Evolutionary conservation across 2,797 vertebrate genomes (phyloP), one percentile per base, ranked within the genome.

Genomic region (Lagorchestes hirsutus): DNA sequence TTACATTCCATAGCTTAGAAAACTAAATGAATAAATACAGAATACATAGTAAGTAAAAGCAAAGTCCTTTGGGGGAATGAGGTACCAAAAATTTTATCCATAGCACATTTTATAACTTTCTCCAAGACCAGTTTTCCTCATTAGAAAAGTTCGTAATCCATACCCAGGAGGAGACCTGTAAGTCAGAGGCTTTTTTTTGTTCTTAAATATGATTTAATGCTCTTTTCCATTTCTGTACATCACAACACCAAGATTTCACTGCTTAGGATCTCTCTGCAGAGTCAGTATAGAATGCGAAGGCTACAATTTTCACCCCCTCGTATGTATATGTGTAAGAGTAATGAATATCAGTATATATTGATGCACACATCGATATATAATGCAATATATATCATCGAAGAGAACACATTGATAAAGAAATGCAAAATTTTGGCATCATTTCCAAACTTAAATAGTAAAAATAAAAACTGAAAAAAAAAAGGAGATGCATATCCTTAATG

Each of bases 121-220:
- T 62, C 59, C 12, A 62, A 14, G 29, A 62, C 2, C 29, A 31
- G 11, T 62, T 62, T 62, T 62, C 59, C 59, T 62, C 29, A 31
- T 5, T 34, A 62, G 27, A 58, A 58, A 62, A 62, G 31, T 62
- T 31, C 59, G 31, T 62, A 62, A 12, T 62, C 29, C 12, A 62
- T 62, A 13, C 9, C 59, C 59, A 62, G 31, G 29, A 62, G 11
- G 2, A 62, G 3, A 13, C 3, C 29, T 34, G 29, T 52, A 52
- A 52, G 52, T 52, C 52, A 52, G 52, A 52, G 52, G 6, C 5
- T 52, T 52, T 52, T 52, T 52, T 96, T 98, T 99, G 99, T 99
- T 99, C 99, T 99, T 99, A 99, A 99, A 99, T 99, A 99, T 99
- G 98, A 99, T 99, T 99, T 99, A 99, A 99, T 99, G 99, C 99